These are phyloP conservation scores for Falcaria lacertinaria DNA, from an alignment of 2,888 invertebrate species.

Conservation along the genomic window DNA sequence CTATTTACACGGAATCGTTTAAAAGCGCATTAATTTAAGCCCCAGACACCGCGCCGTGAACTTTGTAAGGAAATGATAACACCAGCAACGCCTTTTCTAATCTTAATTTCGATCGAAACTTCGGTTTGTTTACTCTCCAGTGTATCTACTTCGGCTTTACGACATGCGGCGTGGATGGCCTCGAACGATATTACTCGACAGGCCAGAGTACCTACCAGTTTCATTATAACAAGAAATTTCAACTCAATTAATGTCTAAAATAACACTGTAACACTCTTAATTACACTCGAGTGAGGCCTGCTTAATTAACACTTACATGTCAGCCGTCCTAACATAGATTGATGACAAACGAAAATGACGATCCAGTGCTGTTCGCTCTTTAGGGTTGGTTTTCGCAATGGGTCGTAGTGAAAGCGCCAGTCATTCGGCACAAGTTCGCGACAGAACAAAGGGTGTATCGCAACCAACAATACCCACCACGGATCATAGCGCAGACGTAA, in stretches of 20 bases:
- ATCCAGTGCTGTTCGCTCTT: conserved; percentile 60
- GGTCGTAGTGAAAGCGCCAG: conserved; percentile 60
- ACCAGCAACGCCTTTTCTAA: conserved; percentile 55
- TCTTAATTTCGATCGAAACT: conserved; percentile 67
- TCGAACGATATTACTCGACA: conserved; percentile 59
- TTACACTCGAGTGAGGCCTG: conserved; percentile 76
- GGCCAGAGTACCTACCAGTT: conserved; percentile 40
- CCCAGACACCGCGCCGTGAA: conserved; percentile 37
- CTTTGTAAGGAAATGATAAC: conserved; percentile 60
- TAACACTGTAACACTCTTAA: conserved; percentile 79
- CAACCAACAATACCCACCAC: conserved; percentile 49
- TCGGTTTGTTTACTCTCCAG: conserved; percentile 59
- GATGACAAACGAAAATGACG: conserved; percentile 79
- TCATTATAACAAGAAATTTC: conserved; percentile 76
- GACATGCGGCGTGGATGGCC: conserved; percentile 52
- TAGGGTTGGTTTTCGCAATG: conserved; percentile 54
- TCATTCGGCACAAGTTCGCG: conserved; percentile 59
- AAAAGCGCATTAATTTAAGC: conserved; percentile 43
- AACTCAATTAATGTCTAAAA: conserved; percentile 79
- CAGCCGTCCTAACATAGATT: conserved; percentile 76
- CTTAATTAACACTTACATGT: conserved; percentile 80
- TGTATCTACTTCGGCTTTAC: conserved; percentile 47
- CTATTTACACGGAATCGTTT: conserved; percentile 22
- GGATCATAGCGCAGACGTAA: conserved; percentile 58
- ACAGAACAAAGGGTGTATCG: conserved; percentile 60